Percentiles rank a stretch among this genome's conserved stretches.
Conservation (phyloP, 2,797 vertebrate genomes). For the Microctenopoma stevenorrisi region DNA sequence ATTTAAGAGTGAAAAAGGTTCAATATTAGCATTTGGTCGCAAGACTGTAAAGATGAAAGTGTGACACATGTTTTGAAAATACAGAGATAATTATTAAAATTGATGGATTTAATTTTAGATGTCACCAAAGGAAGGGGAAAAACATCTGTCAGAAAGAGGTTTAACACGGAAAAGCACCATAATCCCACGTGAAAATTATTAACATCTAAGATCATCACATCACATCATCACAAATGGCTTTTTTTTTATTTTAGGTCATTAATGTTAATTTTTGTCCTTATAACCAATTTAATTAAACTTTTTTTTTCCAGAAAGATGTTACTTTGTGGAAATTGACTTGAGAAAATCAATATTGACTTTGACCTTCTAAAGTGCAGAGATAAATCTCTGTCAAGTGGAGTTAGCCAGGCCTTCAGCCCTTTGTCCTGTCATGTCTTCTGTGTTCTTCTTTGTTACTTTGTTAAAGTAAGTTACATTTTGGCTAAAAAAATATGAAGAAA, state of each 20-base stretch:
- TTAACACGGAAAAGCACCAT: background rate
- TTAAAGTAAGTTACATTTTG: background rate
- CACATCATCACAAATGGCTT: too few species aligned
- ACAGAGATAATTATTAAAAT: background rate
- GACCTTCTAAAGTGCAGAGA: constrained; percentile 26
- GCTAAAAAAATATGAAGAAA: too few species aligned
- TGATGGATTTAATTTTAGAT: background rate
- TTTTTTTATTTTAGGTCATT: background rate
- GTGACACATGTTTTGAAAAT: background rate
- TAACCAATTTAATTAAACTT: background rate
- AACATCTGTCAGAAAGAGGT: background rate
- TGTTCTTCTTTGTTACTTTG: background rate
- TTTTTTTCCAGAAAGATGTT: background rate
- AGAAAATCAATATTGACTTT: constrained; percentile 33
- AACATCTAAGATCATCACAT: background rate
- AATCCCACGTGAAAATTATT: background rate
- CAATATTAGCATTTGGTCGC: constrained; percentile 4
- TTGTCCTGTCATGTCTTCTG: constrained; percentile 1
- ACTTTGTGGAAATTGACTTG: constrained; percentile 13
- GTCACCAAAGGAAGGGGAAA: background rate
- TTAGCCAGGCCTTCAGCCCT: background rate
- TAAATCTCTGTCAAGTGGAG: constrained; percentile 33
- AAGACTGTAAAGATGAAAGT: background rate
- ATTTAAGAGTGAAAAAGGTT: constrained; percentile 15
- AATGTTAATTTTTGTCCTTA: background rate